phyloP scores from a whole-genome alignment of 1,140 invertebrate species.

The Hermatobates lingyangjiaoensis region DNA sequence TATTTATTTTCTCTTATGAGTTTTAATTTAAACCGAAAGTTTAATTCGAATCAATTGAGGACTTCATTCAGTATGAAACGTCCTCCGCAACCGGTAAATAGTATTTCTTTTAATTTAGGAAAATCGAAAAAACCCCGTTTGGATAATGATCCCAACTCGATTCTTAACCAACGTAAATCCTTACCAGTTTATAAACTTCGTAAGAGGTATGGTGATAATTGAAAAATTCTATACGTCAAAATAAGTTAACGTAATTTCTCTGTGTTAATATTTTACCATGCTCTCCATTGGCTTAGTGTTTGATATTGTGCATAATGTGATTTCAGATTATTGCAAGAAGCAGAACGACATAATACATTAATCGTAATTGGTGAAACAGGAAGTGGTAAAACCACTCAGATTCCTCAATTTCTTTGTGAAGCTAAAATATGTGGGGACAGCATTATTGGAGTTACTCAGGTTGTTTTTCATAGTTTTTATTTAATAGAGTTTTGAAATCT shows the following conservation, averaged over 20 bases:
- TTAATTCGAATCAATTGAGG: too few relatives aligned
- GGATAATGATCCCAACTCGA: not conserved
- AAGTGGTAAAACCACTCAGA: constrained; percentile 79
- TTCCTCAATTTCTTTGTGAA: constrained; percentile 57
- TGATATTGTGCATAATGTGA: not conserved
- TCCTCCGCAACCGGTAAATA: too few relatives aligned
- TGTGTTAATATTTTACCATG: not conserved
- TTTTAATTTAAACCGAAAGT: too few relatives aligned
- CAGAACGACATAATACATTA: constrained; percentile 34
- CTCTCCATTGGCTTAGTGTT: not conserved
- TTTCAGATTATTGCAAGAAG: constrained; percentile 32
- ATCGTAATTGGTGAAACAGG: constrained; percentile 79
- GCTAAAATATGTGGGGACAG: constrained; percentile 31
- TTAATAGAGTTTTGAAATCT: too few relatives aligned
- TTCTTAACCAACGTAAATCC: not conserved
- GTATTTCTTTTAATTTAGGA: too few relatives aligned
- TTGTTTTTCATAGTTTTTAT: constrained; percentile 13
- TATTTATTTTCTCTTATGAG: too few relatives aligned
- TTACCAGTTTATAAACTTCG: constrained; percentile 1
- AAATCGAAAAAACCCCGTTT: not conserved
- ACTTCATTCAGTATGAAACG: too few relatives aligned
- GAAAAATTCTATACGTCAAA: not conserved
- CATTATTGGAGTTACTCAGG: constrained; percentile 58
- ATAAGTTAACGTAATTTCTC: not conserved
- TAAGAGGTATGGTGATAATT: not conserved